Percentiles rank a stretch among this genome's conserved stretches.
Conservation (phyloP, 2,888 invertebrate species). For the Phrixothrix hirtus region DNA sequence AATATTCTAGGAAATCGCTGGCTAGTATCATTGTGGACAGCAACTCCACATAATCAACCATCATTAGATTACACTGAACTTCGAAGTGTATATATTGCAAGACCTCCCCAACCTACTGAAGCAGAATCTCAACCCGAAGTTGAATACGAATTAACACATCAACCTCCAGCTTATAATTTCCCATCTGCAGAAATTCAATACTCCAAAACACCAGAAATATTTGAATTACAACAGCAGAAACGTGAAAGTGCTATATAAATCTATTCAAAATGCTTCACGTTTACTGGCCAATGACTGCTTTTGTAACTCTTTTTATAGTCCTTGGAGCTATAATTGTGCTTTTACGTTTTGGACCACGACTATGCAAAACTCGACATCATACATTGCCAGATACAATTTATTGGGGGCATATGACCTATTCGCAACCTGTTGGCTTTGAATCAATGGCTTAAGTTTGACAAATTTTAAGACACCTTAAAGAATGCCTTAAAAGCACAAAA, state of each 20-base stretch:
- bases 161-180: conserved; percentile 16
- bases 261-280: conserved; percentile 67
- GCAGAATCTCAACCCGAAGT: conserved; percentile 1
- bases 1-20: conserved; percentile 73
- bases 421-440: conserved; percentile 51
- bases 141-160: not conserved
- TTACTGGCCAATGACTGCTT: conserved; percentile 77
- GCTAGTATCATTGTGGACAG: conserved; percentile 82
- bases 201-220: conserved; percentile 36
- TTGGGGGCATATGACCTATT: conserved; percentile 70
- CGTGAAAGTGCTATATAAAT: conserved; percentile 78
- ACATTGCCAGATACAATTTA: conserved; percentile 67
- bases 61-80: conserved; percentile 79
- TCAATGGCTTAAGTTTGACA: conserved; percentile 11
- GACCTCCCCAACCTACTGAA: conserved; percentile 24
- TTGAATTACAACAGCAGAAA: conserved; percentile 67
- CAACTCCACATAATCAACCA: conserved; percentile 81
- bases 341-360: conserved; percentile 72
- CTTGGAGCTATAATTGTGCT: conserved; percentile 73
- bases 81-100: conserved; percentile 57
- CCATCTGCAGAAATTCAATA: conserved; percentile 14
- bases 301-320: conserved; percentile 73
- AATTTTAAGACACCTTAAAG: too few species aligned
- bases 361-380: conserved; percentile 72
- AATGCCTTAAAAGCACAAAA: too few species aligned